Conservation (phyloP, 2,888 invertebrate species). For the Archips crataeganus region DNA sequence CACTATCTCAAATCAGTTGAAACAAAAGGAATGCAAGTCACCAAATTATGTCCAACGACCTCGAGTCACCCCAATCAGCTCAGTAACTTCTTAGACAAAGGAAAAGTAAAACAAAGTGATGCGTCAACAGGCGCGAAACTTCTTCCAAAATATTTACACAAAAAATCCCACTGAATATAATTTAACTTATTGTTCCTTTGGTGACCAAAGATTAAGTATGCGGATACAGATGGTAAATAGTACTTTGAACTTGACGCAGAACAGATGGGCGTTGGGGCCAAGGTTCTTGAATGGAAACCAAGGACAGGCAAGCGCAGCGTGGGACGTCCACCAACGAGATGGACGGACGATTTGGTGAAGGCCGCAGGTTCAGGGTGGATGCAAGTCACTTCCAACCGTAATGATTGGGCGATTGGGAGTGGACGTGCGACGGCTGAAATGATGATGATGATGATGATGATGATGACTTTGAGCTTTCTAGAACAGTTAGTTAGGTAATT, state of each 20-base stretch:
- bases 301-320: too few species aligned
- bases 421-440: too few species aligned
- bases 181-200: slow-evolving; percentile 58
- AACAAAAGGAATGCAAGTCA: background rate
- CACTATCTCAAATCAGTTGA: background rate
- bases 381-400: too few species aligned
- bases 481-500: too few species aligned
- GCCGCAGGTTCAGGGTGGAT: too few species aligned
- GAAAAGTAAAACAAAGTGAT: slow-evolving; percentile 20
- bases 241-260: background rate
- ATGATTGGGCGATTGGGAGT: too few species aligned
- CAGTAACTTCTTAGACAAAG: slow-evolving; percentile 15
- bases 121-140: slow-evolving; percentile 47
- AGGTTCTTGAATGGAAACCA: too few species aligned
- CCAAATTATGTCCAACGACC: background rate
- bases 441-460: too few species aligned
- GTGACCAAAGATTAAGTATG: slow-evolving; percentile 47
- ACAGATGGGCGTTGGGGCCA: too few species aligned
- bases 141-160: slow-evolving; percentile 62
- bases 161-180: slow-evolving; percentile 60
- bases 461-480: too few species aligned
- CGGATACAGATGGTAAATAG: background rate
- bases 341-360: too few species aligned
- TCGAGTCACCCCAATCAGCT: slow-evolving; percentile 15
- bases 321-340: too few species aligned